Evolutionary conservation across 2,797 vertebrate genomes (phyloP).

Genomic region (Streptopelia turtur): DNA sequence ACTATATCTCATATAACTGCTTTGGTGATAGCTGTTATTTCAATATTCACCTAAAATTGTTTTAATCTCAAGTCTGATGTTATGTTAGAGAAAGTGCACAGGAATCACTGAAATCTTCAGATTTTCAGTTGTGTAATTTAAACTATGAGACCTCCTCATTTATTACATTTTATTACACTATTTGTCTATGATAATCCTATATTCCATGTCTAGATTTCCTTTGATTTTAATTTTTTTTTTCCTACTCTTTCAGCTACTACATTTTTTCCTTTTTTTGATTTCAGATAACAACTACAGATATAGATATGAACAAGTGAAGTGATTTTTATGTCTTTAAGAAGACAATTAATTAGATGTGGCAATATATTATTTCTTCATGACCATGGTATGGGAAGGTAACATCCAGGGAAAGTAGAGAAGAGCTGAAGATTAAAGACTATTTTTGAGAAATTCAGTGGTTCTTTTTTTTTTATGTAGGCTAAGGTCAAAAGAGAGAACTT

Average conservation of each 20-base stretch:
- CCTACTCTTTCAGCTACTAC: neutral
- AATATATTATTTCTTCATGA: neutral
- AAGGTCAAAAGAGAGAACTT: neutral
- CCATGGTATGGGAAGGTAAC: neutral
- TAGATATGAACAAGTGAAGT: neutral
- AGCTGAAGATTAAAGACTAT: neutral
- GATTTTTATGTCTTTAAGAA: neutral
- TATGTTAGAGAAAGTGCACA: neutral
- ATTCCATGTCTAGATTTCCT: neutral
- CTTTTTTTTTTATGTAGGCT: neutral
- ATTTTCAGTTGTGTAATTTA: neutral
- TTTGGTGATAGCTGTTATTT: neutral
- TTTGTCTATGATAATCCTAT: neutral
- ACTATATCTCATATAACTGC: neutral
- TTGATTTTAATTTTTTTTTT: neutral
- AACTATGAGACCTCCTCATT: neutral
- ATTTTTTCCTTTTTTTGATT: rapidly evolving
- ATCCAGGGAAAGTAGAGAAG: neutral
- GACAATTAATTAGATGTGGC: neutral
- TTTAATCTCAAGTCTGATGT: neutral
- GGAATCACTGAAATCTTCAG: neutral
- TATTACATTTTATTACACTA: neutral
- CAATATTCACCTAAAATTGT: neutral
- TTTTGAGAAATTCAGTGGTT: neutral
- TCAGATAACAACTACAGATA: neutral